phyloP scores from a whole-genome alignment of 2,888 invertebrate species.

The Athalia cordata region DNA sequence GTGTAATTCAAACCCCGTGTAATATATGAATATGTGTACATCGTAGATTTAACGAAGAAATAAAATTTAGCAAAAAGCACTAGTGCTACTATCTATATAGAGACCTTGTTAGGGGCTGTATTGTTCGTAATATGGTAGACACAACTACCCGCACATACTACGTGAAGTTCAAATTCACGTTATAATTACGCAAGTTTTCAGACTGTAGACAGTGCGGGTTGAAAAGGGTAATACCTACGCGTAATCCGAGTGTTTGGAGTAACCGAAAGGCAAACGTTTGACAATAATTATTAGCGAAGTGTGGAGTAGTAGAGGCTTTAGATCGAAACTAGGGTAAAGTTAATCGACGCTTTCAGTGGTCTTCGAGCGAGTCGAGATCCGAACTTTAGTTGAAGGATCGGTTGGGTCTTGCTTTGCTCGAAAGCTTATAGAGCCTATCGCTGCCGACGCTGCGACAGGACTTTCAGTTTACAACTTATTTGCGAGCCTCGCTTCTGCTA shows the following conservation, averaged over 20 bases:
- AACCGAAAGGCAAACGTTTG: conserved; percentile 33
- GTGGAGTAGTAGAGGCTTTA: conserved; percentile 10
- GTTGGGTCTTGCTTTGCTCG: conserved; percentile 6
- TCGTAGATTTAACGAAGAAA: no score
- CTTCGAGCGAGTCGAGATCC: conserved; percentile 11
- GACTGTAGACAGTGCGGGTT: not conserved
- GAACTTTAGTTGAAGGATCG: conserved; percentile 26
- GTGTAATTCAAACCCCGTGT: no score
- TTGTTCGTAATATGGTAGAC: no score
- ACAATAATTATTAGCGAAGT: conserved; percentile 34
- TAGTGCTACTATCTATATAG: no score
- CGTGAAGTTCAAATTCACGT: no score
- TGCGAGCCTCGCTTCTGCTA: conserved; percentile 1
- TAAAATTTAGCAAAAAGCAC: no score
- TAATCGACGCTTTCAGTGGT: conserved; percentile 30
- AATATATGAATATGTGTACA: no score
- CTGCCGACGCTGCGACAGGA: conserved; percentile 33
- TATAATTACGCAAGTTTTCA: conserved; percentile 3
- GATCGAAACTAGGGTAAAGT: conserved; percentile 37
- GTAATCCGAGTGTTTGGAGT: not conserved
- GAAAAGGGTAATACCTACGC: not conserved
- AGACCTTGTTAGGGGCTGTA: no score
- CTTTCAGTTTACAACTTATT: conserved; percentile 42
- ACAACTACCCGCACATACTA: no score
- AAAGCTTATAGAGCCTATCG: conserved; percentile 25